Evolutionary conservation across 2,888 invertebrate genomes (phyloP), one percentile per base, ranked within the genome.

Genomic region (Troglohyphantes excavatus): DNA sequence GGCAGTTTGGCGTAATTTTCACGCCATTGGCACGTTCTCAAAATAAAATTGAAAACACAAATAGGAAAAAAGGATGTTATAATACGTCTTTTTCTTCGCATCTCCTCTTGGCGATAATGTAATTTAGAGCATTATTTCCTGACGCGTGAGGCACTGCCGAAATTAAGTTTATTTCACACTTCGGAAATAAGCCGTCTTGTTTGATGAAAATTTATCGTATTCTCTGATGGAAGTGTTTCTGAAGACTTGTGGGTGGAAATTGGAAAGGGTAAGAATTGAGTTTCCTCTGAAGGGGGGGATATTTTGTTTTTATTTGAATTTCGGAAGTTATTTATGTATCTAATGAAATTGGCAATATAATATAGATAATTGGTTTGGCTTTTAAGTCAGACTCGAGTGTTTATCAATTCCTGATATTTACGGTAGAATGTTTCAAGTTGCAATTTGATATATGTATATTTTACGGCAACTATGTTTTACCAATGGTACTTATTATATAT

Each of bases 41-140:
- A 83, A 83, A 83, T 83, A 83, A 83, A 73, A 83, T 83, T 83
- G 83, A 75, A 83, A 83, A 72, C 65, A 73, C 73, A 83, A 73
- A 83, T 83, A 73, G 27, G 21, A 63, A 2, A 17, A 53, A 68
- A 59, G 21, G 27, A 68, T 29, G 46, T 81, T 67, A 53, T 81
- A 81, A 68, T 73, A 39, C 43, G 73, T 72, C 83, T 73, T 83
- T 29, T 83, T 29, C 72, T 63, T 65, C 63, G n/a, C 46, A 46
- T 65, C 65, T 61, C 65, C 53, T 53, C 59, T 39, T 17, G 46
- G 26, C 27, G 73, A 83, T 83, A 83, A 83, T 72, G 26, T 72
- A 73, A 83, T 83, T 83, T 83, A 72, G 61, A 63, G 73, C 83
- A 65, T 83, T 83, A 46, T 72, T 33, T 83, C 63, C 17, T 21